Evolutionary conservation across 2,113 vertebrate genomes (phyloP).

Genomic region (Triplophysa siluroides): DNA sequence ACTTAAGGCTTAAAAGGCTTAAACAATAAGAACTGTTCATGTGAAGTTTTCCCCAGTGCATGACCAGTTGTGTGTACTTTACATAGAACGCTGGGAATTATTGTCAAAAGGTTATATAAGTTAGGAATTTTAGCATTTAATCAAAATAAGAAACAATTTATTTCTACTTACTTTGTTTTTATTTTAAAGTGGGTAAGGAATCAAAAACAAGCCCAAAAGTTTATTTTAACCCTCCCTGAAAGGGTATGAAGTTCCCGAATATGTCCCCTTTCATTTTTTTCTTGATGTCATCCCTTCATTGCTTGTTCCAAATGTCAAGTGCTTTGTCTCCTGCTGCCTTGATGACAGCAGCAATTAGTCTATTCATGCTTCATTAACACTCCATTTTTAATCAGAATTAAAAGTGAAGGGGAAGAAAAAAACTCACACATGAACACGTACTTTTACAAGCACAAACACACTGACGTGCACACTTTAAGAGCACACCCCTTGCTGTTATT

Average conservation of each 20-base stretch:
- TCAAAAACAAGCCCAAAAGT: slow-evolving; percentile 42
- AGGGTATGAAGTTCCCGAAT: slow-evolving; percentile 32
- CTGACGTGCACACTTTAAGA: slow-evolving; percentile 49
- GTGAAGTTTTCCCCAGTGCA: too few relatives aligned
- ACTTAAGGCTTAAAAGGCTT: too few relatives aligned
- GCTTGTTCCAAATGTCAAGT: slow-evolving; percentile 67
- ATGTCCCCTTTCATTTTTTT: slow-evolving; percentile 28
- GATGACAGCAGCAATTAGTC: slow-evolving; percentile 69
- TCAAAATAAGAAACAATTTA: not conserved
- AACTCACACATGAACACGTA: slow-evolving; percentile 43
- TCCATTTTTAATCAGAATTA: slow-evolving; percentile 67
- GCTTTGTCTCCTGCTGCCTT: slow-evolving; percentile 65
- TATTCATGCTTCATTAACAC: slow-evolving; percentile 66
- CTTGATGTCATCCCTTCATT: slow-evolving; percentile 59
- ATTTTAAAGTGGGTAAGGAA: not conserved
- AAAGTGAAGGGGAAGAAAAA: slow-evolving; percentile 48
- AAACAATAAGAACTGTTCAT: too few relatives aligned
- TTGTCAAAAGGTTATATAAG: too few relatives aligned
- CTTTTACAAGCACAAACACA: slow-evolving; percentile 7
- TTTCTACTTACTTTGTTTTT: not conserved
- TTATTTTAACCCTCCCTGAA: slow-evolving; percentile 20
- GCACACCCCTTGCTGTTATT: slow-evolving; percentile 59
- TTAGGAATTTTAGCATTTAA: too few relatives aligned
- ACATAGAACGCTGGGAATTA: too few relatives aligned
- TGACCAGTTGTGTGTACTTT: too few relatives aligned